Evolutionary conservation across 2,113 vertebrate genomes (phyloP).

Genomic region (Corythoichthys intestinalis): DNA sequence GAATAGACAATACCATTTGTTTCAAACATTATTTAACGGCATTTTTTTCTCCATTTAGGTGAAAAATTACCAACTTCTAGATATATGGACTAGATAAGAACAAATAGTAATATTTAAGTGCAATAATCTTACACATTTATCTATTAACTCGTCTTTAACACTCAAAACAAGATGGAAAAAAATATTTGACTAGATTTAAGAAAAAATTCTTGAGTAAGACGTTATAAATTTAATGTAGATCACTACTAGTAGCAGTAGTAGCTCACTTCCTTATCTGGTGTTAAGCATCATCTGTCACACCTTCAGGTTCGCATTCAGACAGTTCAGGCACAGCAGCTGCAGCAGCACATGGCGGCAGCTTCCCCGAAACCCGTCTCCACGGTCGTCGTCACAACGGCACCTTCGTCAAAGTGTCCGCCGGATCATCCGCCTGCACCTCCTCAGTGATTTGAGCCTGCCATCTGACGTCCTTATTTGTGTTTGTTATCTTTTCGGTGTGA

Average conservation of each 20-base stretch:
- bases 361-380: slow-evolving; percentile 90
- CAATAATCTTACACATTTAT: too few relatives aligned
- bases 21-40: too few relatives aligned
- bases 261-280: neutral
- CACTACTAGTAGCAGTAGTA: neutral
- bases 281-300: neutral
- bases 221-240: too few relatives aligned
- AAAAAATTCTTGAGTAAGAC: too few relatives aligned
- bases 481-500: neutral
- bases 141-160: too few relatives aligned
- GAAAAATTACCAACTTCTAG: too few relatives aligned
- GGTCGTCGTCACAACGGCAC: slow-evolving; percentile 89
- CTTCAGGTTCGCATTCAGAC: slow-evolving; percentile 92
- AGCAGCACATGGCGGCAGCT: slow-evolving; percentile 82
- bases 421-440: slow-evolving; percentile 76
- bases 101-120: too few relatives aligned
- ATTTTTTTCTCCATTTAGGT: too few relatives aligned
- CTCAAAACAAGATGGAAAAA: too few relatives aligned
- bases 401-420: slow-evolving; percentile 83
- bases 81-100: too few relatives aligned
- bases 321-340: slow-evolving; percentile 87
- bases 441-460: slow-evolving; percentile 28
- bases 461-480: neutral
- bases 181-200: too few relatives aligned
- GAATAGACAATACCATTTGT: too few relatives aligned